Evolutionary conservation across 2,888 invertebrate species (phyloP).

Genomic region (Pammene fasciana): DNA sequence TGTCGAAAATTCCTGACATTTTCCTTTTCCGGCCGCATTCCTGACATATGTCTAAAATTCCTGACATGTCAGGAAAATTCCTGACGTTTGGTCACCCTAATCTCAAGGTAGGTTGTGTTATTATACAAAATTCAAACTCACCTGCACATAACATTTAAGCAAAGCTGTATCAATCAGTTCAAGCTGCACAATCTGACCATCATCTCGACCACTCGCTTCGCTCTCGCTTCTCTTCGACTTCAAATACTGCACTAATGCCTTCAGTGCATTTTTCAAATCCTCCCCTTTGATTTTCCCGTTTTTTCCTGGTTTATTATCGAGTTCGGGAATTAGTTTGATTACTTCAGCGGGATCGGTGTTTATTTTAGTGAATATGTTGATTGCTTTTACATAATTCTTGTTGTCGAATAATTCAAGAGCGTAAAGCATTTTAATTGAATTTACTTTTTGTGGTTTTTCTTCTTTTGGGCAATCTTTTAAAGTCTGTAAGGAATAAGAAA

Average conservation of each 20-base stretch:
- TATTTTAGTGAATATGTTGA: background rate
- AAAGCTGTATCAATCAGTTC: constrained; percentile 7
- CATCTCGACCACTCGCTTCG: background rate
- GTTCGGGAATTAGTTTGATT: background rate
- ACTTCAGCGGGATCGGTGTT: background rate
- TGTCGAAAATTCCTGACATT: too few relatives aligned
- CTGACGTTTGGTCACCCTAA: too few relatives aligned
- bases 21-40: too few relatives aligned
- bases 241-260: background rate
- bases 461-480: constrained; percentile 1
- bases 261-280: background rate
- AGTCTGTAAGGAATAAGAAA: background rate
- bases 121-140: background rate
- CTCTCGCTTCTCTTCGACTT: background rate
- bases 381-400: background rate
- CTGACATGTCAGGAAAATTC: too few relatives aligned
- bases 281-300: constrained; percentile 3
- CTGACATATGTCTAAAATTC: too few relatives aligned
- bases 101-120: background rate
- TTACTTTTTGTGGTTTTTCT: background rate
- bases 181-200: background rate
- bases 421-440: background rate
- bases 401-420: background rate
- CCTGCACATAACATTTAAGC: constrained; percentile 6
- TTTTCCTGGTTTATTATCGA: background rate